A percentile compares a stretch with the other conserved stretches of the same genome.
phyloP scores from a whole-genome alignment of 1,140 invertebrate species.

The Heliconius hermathena region DNA sequence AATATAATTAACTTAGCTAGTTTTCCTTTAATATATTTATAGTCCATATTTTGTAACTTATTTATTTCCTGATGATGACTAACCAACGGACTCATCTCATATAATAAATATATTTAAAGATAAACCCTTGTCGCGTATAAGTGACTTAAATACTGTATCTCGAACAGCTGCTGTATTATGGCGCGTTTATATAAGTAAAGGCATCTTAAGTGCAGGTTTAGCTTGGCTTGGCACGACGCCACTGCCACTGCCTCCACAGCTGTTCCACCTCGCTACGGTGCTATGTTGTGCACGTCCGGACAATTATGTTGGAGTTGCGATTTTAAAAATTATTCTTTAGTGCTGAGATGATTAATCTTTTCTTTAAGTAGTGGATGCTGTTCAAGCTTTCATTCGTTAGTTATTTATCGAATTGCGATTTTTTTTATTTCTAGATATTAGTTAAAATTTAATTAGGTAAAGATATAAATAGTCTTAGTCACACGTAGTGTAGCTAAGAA shows the following conservation, averaged over 20 bases:
- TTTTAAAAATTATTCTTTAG: constrained; percentile 14
- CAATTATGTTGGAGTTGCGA: constrained; percentile 18
- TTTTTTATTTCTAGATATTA: too few species aligned
- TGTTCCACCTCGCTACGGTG: constrained; percentile 33
- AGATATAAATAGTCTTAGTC: too few species aligned
- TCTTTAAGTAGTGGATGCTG: too few species aligned
- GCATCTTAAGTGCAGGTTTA: constrained; percentile 48
- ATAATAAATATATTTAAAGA: constrained; percentile 1
- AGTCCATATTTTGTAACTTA: neutral
- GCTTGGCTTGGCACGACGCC: constrained; percentile 51
- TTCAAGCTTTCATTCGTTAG: too few species aligned
- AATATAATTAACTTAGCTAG: too few species aligned
- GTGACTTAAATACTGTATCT: constrained; percentile 28
- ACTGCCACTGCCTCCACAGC: constrained; percentile 43
- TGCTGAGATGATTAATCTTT: neutral
- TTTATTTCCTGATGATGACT: neutral
- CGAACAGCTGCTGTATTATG: constrained; percentile 33
- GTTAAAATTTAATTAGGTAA: too few species aligned
- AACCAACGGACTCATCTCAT: neutral
- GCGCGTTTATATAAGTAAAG: constrained; percentile 43
- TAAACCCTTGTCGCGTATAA: neutral
- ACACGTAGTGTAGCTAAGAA: too few species aligned
- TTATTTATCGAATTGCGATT: too few species aligned
- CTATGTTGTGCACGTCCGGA: constrained; percentile 22
- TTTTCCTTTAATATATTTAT: too few species aligned